These are phyloP conservation scores for Ophioninae sp. DNA, from an alignment of 2,888 invertebrate genomes.

Conservation along the genomic window DNA sequence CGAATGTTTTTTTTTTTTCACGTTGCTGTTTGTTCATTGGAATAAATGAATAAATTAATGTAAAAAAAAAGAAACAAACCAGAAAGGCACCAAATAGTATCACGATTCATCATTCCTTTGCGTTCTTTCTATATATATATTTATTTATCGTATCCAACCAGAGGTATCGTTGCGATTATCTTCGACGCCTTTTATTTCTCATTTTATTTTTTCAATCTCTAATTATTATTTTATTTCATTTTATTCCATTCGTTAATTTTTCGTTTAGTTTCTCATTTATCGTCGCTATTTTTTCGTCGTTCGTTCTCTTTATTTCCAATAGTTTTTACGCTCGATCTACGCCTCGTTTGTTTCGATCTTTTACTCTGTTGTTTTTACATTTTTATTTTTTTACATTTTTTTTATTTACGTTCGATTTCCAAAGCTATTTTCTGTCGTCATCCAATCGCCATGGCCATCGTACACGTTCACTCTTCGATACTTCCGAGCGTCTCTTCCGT, in stretches of 20 bases:
- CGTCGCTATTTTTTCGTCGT: too few relatives aligned
- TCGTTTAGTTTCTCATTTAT: too few relatives aligned
- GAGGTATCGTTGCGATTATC: constrained; percentile 58
- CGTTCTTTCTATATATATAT: constrained; percentile 30
- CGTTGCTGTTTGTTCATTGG: constrained; percentile 16
- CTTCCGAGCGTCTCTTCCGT: constrained; percentile 60
- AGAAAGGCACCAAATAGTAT: constrained; percentile 51
- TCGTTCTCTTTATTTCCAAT: constrained; percentile 31
- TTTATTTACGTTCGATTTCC: constrained; percentile 71
- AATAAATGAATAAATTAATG: constrained; percentile 6
- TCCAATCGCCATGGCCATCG: constrained; percentile 68
- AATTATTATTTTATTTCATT: constrained; percentile 25
- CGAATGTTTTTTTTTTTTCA: constrained; percentile 19
- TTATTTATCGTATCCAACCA: constrained; percentile 60
- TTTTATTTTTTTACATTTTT: constrained; percentile 64
- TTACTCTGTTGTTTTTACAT: constrained; percentile 5
- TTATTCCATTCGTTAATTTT: constrained; percentile 14
- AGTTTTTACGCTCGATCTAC: constrained; percentile 60
- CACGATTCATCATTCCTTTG: constrained; percentile 60
- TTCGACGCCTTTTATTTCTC: constrained; percentile 54
- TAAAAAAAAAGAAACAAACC: too few relatives aligned
- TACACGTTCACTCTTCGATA: constrained; percentile 61
- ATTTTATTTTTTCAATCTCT: constrained; percentile 35
- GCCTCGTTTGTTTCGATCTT: constrained; percentile 66
- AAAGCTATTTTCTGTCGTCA: constrained; percentile 71